Conservation (phyloP, 1,140 invertebrate species). For the Stratiolaelaps scimitus region DNA sequence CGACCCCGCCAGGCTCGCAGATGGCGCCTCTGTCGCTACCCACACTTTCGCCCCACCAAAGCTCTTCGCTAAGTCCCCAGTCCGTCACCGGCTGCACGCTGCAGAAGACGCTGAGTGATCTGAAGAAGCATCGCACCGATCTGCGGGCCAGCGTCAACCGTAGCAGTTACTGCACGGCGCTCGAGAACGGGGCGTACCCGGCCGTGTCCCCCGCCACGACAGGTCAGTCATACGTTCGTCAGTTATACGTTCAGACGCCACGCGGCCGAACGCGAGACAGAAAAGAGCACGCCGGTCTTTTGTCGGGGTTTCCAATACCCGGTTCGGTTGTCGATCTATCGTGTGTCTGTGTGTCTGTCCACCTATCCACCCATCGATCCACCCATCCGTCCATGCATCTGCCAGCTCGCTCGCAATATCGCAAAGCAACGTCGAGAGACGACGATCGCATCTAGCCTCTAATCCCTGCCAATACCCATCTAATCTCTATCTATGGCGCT, state of each 20-base stretch:
- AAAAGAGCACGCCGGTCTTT: neutral
- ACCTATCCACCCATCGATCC: neutral
- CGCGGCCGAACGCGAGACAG: neutral
- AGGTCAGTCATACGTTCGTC: conserved; percentile 5
- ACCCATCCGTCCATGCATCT: neutral
- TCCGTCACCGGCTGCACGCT: neutral
- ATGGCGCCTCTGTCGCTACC: neutral
- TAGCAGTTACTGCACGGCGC: conserved; percentile 25
- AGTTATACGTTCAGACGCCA: too few relatives aligned
- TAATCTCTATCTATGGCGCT: neutral
- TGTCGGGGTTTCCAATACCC: too few relatives aligned
- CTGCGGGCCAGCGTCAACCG: conserved; percentile 31
- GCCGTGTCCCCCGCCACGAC: conserved; percentile 6
- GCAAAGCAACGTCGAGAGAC: neutral
- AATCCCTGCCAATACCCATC: neutral
- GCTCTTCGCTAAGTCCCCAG: conserved; percentile 36
- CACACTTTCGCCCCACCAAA: conserved; percentile 24
- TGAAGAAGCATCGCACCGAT: conserved; percentile 68
- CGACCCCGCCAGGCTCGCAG: too few relatives aligned
- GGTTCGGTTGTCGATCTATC: too few relatives aligned
- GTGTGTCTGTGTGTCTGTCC: neutral
- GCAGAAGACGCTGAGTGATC: conserved; percentile 57
- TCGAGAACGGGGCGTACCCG: conserved; percentile 24
- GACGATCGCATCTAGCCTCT: neutral
- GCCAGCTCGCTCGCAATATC: neutral